Evolutionary conservation across 2,888 invertebrate genomes (phyloP), one percentile per base, ranked within the genome.

Genomic region (Pomacea canaliculata): DNA sequence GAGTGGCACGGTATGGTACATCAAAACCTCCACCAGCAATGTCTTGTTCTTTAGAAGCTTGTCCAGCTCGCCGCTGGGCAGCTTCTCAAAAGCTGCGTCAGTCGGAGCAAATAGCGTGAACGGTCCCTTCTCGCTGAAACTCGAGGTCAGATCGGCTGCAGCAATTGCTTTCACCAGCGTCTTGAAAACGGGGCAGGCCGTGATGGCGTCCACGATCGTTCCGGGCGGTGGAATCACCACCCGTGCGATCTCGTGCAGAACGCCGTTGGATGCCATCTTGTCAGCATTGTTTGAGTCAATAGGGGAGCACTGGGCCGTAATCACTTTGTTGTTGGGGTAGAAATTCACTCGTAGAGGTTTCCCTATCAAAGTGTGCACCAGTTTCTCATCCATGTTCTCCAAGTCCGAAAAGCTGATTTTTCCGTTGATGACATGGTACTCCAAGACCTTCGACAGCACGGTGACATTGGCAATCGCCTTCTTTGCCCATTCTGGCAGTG

Each of bases 1-100:
- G 19, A 90, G 89, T 37, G 84, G 85, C 23, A 89, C 85, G 27
- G 90, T 84, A 82, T 91, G 91, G 77, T 89, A 90, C 62, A 81
- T 82, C 48, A 90, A 78, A 12, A 89, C 81, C 62, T 80, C 72
- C 48, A 79, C 77, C 9, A 83, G 78, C 27, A 80, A 79, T 23
- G 82, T 83, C 23, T 70, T 78, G 79, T 85, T 83, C n/a, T 76
- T 78, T 63, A 83, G 63, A 8, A 85, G 79, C 16, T 80, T 71
- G 48, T 82, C 78, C 63, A 81, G 66, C 13, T 77, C 63, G 18
- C 78, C 79, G 13, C 81, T 78, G n/a, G 83, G 83, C 18, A 84
- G 78, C 59, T 78, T 78, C 7, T 51, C 48, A 74, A 84, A 84
- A 7, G 84, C 84, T 16, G 73, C 66, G 68, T 84, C 80, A 16